These are phyloP conservation scores for Lutjanus campechanus DNA, from an alignment of 2,797 vertebrate genomes.

Conservation along the genomic window DNA sequence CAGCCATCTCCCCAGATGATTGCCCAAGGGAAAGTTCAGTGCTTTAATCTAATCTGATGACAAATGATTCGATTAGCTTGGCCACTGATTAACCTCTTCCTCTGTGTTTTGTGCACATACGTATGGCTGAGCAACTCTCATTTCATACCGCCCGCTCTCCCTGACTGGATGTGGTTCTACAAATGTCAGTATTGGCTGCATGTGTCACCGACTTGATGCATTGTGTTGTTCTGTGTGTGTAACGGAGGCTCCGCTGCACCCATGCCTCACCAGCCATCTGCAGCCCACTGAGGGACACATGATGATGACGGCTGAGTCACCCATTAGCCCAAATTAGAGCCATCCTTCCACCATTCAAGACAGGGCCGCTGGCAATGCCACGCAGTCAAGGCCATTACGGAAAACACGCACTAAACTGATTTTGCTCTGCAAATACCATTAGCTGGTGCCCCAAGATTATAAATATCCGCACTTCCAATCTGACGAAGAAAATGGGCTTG, in stretches of 20 bases:
- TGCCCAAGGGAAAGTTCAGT: slow-evolving; percentile 67
- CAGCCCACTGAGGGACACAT: slow-evolving; percentile 73
- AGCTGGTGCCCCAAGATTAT: slow-evolving; percentile 80
- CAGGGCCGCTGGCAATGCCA: slow-evolving; percentile 72
- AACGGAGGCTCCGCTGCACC: slow-evolving; percentile 53
- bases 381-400: slow-evolving; percentile 78
- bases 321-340: slow-evolving; percentile 85
- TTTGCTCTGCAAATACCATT: slow-evolving; percentile 83
- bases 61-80: slow-evolving; percentile 75
- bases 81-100: slow-evolving; percentile 77
- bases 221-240: slow-evolving; percentile 56
- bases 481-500: slow-evolving; percentile 65
- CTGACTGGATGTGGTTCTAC: slow-evolving; percentile 40
- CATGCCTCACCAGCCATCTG: slow-evolving; percentile 74
- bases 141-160: slow-evolving; percentile 12
- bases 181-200: slow-evolving; percentile 69
- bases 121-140: slow-evolving; percentile 46
- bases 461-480: slow-evolving; percentile 78
- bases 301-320: slow-evolving; percentile 81
- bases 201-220: slow-evolving; percentile 74
- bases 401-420: slow-evolving; percentile 81
- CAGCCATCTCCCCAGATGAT: slow-evolving; percentile 45
- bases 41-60: slow-evolving; percentile 79
- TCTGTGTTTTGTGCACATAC: slow-evolving; percentile 63
- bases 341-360: slow-evolving; percentile 80